A percentile compares a stretch with the other conserved stretches of the same genome.
phyloP scores from a whole-genome alignment of 2,797 vertebrate species.

The Lerista edwardsae region DNA sequence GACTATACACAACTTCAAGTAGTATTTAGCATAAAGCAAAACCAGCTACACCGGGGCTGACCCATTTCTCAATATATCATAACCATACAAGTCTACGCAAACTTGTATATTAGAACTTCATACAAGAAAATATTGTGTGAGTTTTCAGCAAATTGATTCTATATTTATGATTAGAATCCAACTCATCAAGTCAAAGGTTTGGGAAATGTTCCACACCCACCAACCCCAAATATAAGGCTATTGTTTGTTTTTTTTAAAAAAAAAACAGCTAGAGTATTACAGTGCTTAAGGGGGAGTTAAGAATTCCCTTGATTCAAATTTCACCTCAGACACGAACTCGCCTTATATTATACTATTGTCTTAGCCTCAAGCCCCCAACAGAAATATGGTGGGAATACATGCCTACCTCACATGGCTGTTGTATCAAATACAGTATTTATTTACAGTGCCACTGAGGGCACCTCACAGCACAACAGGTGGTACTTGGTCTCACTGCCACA shows the following conservation, averaged over 20 bases:
- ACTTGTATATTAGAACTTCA: background rate
- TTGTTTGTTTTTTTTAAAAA: background rate
- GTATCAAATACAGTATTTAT: background rate
- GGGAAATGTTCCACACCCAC: background rate
- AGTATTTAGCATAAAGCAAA: constrained; percentile 8
- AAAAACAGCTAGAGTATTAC: background rate
- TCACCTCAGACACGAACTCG: background rate
- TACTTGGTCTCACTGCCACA: no score
- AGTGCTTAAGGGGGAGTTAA: background rate
- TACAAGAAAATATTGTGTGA: background rate
- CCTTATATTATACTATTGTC: background rate
- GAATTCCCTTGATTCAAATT: background rate
- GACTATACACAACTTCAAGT: background rate
- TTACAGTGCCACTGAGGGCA: background rate
- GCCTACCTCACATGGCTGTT: background rate
- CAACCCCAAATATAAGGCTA: background rate
- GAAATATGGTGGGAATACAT: background rate
- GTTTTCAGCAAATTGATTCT: background rate
- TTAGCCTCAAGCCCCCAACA: background rate
- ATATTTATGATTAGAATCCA: background rate
- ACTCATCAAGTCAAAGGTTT: background rate
- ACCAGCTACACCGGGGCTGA: background rate
- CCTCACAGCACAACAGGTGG: no score
- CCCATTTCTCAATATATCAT: background rate
- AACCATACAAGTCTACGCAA: background rate